A percentile compares a stretch with the other conserved stretches of the same genome.
phyloP scores from a whole-genome alignment of 2,113 vertebrate species.

The Amphiprion percula region DNA sequence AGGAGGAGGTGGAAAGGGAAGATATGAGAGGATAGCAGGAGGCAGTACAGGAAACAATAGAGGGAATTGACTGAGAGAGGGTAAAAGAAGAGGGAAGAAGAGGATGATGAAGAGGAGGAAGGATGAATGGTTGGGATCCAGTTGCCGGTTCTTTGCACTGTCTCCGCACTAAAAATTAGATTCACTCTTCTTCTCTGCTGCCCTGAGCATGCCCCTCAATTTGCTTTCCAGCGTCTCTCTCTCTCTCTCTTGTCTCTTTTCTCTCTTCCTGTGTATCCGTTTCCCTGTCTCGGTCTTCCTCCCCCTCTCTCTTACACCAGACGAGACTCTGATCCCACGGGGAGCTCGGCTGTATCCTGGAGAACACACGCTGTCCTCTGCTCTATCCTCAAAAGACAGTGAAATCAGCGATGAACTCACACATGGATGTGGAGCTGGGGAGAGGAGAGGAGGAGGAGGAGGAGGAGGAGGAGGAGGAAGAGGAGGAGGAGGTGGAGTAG shows the following conservation, averaged over 20 bases:
- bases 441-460: constrained; percentile 47
- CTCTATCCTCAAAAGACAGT: constrained; percentile 74
- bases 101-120: constrained; percentile 47
- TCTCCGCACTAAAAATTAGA: constrained; percentile 71
- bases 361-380: constrained; percentile 71
- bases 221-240: constrained; percentile 69
- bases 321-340: constrained; percentile 73
- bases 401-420: constrained; percentile 79
- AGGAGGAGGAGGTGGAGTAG: constrained; percentile 58
- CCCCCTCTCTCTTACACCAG: constrained; percentile 59
- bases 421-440: constrained; percentile 73
- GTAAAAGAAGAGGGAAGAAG: constrained; percentile 54
- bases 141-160: constrained; percentile 72
- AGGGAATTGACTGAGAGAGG: constrained; percentile 42
- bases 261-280: constrained; percentile 66
- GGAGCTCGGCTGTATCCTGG: constrained; percentile 78
- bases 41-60: constrained; percentile 67
- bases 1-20: constrained; percentile 31
- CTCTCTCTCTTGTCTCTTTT: constrained; percentile 58
- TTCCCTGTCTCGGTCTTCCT: constrained; percentile 51
- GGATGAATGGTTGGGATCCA: constrained; percentile 67
- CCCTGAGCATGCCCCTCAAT: constrained; percentile 78
- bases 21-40: constrained; percentile 51
- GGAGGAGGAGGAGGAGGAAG: constrained; percentile 48
- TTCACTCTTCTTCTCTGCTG: constrained; percentile 70